phyloP scores from a whole-genome alignment of 2,797 vertebrate species.

The Mus minutoides region DNA sequence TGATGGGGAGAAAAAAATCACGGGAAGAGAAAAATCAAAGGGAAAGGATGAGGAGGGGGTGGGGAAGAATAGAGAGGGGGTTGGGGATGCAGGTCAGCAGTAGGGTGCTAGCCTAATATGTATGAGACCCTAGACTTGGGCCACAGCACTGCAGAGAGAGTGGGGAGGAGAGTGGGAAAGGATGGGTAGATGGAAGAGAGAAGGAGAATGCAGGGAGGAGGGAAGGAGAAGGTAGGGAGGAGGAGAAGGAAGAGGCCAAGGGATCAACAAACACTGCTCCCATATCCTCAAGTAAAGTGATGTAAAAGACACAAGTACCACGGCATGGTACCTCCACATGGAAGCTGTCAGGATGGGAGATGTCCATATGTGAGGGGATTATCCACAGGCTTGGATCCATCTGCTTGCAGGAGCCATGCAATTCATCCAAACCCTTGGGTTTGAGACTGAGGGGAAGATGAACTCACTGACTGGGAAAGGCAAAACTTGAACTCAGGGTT shows the following conservation, averaged over 20 bases:
- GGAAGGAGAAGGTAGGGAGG: background rate
- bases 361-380: background rate
- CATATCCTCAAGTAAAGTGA: background rate
- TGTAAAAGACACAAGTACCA: accelerated
- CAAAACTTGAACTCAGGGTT: background rate
- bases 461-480: background rate
- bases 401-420: background rate
- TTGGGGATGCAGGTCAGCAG: background rate
- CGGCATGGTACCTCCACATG: background rate
- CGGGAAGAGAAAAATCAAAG: background rate
- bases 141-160: background rate
- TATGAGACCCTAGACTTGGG: background rate
- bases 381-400: background rate
- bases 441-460: background rate
- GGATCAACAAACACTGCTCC: background rate
- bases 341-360: background rate
- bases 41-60: background rate
- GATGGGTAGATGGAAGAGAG: background rate
- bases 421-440: background rate
- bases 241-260: background rate
- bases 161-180: background rate
- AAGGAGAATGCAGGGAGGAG: accelerated
- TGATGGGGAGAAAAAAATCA: background rate
- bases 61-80: background rate
- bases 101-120: background rate